Percentiles rank a stretch among this genome's conserved stretches.
Conservation (phyloP, 2,797 vertebrate genomes). For the Molossus alvarezi region DNA sequence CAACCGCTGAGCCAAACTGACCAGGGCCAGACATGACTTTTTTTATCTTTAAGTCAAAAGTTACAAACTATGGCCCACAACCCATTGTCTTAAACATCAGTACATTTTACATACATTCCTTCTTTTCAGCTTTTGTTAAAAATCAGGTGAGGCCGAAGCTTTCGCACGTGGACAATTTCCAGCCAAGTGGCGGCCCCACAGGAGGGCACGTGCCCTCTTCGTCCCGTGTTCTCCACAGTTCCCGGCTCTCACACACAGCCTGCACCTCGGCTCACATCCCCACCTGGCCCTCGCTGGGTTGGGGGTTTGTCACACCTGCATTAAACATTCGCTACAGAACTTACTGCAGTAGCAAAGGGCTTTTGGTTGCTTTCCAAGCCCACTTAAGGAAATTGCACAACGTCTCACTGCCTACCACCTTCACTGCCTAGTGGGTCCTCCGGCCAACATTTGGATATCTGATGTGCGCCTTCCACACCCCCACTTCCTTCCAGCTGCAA, state of each 20-base stretch:
- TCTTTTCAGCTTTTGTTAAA: constrained; percentile 23
- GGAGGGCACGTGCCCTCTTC: not conserved
- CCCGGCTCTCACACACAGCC: not conserved
- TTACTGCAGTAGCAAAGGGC: not conserved
- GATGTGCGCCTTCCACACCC: not conserved
- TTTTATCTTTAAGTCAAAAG: constrained; percentile 45
- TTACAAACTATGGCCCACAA: constrained; percentile 9
- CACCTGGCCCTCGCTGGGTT: not conserved
- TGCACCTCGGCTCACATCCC: not conserved
- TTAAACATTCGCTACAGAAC: constrained; percentile 55
- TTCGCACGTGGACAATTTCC: not conserved
- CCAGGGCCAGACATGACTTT: constrained; percentile 1
- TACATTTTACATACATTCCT: not conserved
- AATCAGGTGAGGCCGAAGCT: not conserved
- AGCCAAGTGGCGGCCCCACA: not conserved
- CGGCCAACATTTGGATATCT: not conserved
- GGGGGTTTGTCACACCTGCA: not conserved
- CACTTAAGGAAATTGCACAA: constrained; percentile 45
- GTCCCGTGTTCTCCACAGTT: not conserved
- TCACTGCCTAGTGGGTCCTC: not conserved
- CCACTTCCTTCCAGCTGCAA: not conserved
- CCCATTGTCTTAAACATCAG: constrained; percentile 35
- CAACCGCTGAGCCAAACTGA: no score
- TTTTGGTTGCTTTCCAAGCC: not conserved
- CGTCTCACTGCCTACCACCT: not conserved